Evolutionary conservation across 1,140 invertebrate species (phyloP).

Genomic region (Bactericera cockerelli): DNA sequence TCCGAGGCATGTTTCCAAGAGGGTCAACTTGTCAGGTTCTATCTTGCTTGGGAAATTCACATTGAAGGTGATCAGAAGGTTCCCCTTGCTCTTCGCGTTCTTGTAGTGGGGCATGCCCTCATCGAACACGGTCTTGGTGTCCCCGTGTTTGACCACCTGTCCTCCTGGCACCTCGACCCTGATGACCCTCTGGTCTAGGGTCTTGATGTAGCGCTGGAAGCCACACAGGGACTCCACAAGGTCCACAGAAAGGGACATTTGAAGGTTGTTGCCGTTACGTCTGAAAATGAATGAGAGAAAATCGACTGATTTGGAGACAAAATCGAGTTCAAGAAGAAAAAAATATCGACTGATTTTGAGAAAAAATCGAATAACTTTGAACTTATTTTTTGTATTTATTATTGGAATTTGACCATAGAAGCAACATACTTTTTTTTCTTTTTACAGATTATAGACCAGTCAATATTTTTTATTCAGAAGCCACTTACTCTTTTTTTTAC

Average conservation of each 20-base stretch:
- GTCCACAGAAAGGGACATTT: slow-evolving; percentile 69
- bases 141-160: slow-evolving; percentile 55
- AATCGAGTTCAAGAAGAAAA: no score
- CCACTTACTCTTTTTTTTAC: no score
- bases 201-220: slow-evolving; percentile 83
- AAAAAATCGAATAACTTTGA: no score
- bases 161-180: slow-evolving; percentile 64
- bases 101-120: slow-evolving; percentile 87
- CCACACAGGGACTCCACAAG: slow-evolving; percentile 92
- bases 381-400: no score
- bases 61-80: slow-evolving; percentile 80
- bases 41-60: slow-evolving; percentile 83
- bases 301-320: no score
- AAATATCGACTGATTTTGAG: no score
- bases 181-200: slow-evolving; percentile 82
- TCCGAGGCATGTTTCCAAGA: slow-evolving; percentile 73
- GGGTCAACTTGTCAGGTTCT: slow-evolving; percentile 49
- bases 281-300: no score
- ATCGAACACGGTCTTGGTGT: slow-evolving; percentile 67
- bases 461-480: no score
- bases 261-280: slow-evolving; percentile 69
- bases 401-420: no score
- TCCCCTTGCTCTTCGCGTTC: slow-evolving; percentile 92
- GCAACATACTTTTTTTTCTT: no score
- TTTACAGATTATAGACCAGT: no score